Evolutionary conservation across 1,140 invertebrate species (phyloP), one percentile per base, ranked within the genome.

Genomic region (Mactra quadrangularis): DNA sequence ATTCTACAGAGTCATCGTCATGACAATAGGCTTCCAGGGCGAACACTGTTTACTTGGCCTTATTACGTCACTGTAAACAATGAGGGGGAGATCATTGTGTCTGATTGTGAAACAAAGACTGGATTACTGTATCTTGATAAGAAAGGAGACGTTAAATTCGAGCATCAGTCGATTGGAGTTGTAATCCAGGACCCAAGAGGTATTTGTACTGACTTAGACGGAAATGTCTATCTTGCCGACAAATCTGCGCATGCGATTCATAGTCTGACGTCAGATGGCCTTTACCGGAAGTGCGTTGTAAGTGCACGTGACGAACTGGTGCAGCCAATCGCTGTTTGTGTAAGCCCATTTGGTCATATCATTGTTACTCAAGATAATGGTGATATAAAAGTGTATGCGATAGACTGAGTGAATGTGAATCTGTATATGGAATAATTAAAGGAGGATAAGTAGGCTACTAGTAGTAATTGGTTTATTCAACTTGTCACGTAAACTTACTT

Each of bases 81-180:
- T 57, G 74, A 72, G 27, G 87, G 87, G 31, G 87, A 87, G 71
- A 86, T 87, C 31, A 68, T 87, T 66, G 83, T 87, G 6, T 87
- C 87, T 6, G 87, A 87, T 45, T 87, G 87, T 68, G 84, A 87
- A 62, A 83, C 87, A 19, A 83, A 84, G 33, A 87, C 85, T 55
- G 85, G 85, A 52, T 71, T 87, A 15, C 79, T 87, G 22, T 85
- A 83, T 55, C 72, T 87, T 27, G 53, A 62, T 38, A 76, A 81
- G 41, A 53, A 85, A 35, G 87, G 87, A 3, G 70, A 83, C 50
- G 84, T 85, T 1, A 85, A 84, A 55, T 84, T 83, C 47, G 87
- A 87, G 31, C 76, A 85, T 29, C 66, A 74, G 0, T 45, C 84
- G 15, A 79, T 76, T 7, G 59, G 75, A 3, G 83, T 79, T 45